Conservation (phyloP, 1,140 invertebrate genomes). For the Ctenoplectra terminalis region DNA sequence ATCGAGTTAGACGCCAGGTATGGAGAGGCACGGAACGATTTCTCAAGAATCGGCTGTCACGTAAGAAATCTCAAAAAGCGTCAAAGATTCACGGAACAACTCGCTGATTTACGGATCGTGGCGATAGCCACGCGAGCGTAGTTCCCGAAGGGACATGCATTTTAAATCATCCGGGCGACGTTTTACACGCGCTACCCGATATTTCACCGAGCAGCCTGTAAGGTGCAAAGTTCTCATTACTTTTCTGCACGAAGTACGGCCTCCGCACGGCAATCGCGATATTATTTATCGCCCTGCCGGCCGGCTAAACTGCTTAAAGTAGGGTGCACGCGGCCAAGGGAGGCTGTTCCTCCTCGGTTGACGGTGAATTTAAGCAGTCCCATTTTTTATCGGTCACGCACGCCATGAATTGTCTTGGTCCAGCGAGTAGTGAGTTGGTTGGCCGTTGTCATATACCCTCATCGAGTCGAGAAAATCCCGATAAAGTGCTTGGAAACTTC, state of each 20-base stretch:
- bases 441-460: conserved; percentile 22
- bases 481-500: conserved; percentile 63
- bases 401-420: conserved; percentile 69
- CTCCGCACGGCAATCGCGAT: conserved; percentile 33
- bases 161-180: conserved; percentile 42
- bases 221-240: conserved; percentile 48
- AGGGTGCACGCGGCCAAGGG: neutral
- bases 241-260: conserved; percentile 31
- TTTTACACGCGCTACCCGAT: conserved; percentile 30
- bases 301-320: conserved; percentile 42
- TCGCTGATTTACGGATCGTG: conserved; percentile 21
- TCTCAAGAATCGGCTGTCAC: neutral
- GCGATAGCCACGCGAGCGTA: conserved; percentile 21
- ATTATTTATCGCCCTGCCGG: conserved; percentile 53
- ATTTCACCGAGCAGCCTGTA: conserved; percentile 22
- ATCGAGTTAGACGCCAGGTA: neutral
- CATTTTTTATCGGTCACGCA: conserved; percentile 69
- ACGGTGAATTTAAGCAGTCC: conserved; percentile 69
- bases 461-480: conserved; percentile 58
- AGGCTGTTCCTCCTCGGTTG: conserved; percentile 31
- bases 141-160: conserved; percentile 37
- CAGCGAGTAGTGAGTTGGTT: conserved; percentile 60
- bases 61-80: neutral
- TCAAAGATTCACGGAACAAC: conserved; percentile 16
- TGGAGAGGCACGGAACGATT: neutral